phyloP scores from a whole-genome alignment of 2,797 vertebrate species.

The Neostethus bicornis region DNA sequence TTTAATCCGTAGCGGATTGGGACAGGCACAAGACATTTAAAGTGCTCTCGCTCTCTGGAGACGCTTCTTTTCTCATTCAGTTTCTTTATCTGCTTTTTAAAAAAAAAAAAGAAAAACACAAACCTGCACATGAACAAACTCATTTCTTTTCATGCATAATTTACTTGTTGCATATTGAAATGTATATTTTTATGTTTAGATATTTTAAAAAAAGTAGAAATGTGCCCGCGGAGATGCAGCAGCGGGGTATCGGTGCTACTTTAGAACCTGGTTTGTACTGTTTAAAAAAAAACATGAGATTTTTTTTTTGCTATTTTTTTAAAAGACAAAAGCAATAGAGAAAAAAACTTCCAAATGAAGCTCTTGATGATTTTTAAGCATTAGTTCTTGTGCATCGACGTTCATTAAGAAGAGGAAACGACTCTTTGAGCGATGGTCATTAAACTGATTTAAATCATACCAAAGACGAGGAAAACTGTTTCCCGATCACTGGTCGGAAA shows the following conservation, averaged over 20 bases:
- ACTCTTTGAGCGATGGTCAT: slow-evolving; percentile 60
- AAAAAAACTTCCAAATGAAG: no score
- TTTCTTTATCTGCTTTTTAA: slow-evolving; percentile 15
- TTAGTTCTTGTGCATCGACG: slow-evolving; percentile 67
- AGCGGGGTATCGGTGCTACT: slow-evolving; percentile 61
- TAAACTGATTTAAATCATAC: slow-evolving; percentile 67
- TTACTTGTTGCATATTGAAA: slow-evolving; percentile 73
- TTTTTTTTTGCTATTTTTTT: no score
- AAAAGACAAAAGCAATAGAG: slow-evolving; percentile 31
- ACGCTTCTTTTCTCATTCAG: slow-evolving; percentile 35
- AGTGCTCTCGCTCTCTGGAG: slow-evolving; percentile 73
- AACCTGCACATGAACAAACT: slow-evolving; percentile 57
- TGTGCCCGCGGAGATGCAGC: slow-evolving; percentile 22
- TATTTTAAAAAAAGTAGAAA: slow-evolving; percentile 50
- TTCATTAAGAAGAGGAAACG: slow-evolving; percentile 45
- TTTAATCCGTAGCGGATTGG: slow-evolving; percentile 50
- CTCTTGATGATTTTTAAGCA: slow-evolving; percentile 38
- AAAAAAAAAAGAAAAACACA: slow-evolving; percentile 54
- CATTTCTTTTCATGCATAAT: slow-evolving; percentile 64
- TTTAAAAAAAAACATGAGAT: no score
- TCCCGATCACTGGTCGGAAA: slow-evolving; percentile 49
- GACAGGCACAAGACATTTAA: slow-evolving; percentile 72
- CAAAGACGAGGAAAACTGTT: slow-evolving; percentile 60
- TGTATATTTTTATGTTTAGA: slow-evolving; percentile 39
- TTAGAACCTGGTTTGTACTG: no score